Evolutionary conservation across 64 coral and sea anemone species (phyloP), one percentile per base, ranked within the genome.

Genomic region (Montipora capricornis): DNA sequence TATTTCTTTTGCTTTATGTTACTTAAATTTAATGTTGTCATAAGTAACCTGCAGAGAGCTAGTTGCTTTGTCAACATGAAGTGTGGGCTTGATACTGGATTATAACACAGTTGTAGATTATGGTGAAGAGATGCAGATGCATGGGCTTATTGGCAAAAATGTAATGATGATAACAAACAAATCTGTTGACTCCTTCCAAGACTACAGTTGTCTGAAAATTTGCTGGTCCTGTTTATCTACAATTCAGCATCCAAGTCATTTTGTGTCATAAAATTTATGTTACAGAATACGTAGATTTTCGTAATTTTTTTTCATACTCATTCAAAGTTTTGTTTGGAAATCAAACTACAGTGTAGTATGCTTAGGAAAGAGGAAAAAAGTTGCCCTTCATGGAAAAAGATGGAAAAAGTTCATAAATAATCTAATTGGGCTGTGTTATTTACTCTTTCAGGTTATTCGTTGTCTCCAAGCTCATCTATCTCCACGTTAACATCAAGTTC

Each of bases 401-500:
- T 44, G 75, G 47, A 37, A 55, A 55, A 61, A 55, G 61, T 68
- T 73, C 77, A 55, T 81, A 15, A 4, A 44, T 92, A 71, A 45
- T 86, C 46, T 44, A 79, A 84, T 91, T 37, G 37, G 87, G 52
- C 37, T 45, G 4, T 76, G 2, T 44, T 78, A 77, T 50, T 59
- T 88, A 22, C 88, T 88, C 12, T 82, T 73, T 62, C 92, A 88
- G 89, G 64, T 15, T 90, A 93, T 79, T 97, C 95, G 78, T 77
- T 93, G 13, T 91, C 87, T 75, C 82, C 95, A 62, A 88, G 82
- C 19, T 91, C 95, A n/a, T 87, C 93, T 13, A 79, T 86, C 69
- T 90, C 91, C 44, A 91, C 95, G 11, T 92, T 86, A 75, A 85
- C 95, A 4, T 90, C 90, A 47, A 93, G 77, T 78, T 94, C 92